A percentile compares a stretch with the other conserved stretches of the same genome.
These are phyloP conservation scores for Tringa solitaria DNA, from an alignment of 2,113 vertebrate species.

Conservation along the genomic window DNA sequence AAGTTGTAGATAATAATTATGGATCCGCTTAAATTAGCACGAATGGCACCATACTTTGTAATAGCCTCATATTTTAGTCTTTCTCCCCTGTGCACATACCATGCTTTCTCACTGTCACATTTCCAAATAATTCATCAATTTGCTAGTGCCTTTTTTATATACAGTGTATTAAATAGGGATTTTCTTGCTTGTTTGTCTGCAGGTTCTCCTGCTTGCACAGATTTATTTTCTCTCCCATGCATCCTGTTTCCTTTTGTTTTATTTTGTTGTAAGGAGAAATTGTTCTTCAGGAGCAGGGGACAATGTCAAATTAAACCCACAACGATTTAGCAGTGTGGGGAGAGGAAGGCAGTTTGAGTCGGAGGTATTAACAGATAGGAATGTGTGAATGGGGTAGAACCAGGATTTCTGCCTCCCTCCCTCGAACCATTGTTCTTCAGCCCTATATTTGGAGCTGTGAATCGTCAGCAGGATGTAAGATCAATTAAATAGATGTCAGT, in stretches of 20 bases:
- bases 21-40: neutral
- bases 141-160: neutral
- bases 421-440: conserved; percentile 41
- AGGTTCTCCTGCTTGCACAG: neutral
- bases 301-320: neutral
- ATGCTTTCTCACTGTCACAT: neutral
- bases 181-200: neutral
- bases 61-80: neutral
- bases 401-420: conserved; percentile 31
- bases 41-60: neutral
- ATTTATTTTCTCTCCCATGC: neutral
- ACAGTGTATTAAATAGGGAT: neutral
- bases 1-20: conserved; percentile 54
- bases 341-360: neutral
- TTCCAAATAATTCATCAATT: neutral
- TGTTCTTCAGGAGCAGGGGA: neutral
- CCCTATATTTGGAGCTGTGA: conserved; percentile 19
- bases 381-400: neutral
- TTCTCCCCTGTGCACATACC: neutral
- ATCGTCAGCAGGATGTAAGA: conserved; percentile 25
- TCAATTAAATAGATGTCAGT: conserved; percentile 37
- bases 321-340: neutral
- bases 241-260: neutral
- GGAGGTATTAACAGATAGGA: neutral
- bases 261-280: neutral